A percentile compares a stretch with the other conserved stretches of the same genome.
phyloP scores from a whole-genome alignment of 2,888 invertebrate species.

The Thelaira solivaga region DNA sequence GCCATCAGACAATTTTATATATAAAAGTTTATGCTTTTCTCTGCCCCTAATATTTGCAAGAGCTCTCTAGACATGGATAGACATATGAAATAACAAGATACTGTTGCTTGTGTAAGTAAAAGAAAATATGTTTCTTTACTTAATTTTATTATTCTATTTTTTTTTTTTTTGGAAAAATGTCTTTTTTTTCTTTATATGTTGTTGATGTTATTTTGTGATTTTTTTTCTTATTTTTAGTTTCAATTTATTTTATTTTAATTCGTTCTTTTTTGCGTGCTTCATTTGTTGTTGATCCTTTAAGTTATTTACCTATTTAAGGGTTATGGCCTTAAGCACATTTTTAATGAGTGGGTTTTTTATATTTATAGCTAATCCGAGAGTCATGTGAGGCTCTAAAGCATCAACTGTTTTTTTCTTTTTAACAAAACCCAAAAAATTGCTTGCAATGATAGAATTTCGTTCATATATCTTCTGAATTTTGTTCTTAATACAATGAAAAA shows the following conservation, averaged over 20 bases:
- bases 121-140: not conserved
- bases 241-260: conserved; percentile 12
- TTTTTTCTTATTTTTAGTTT: conserved; percentile 64
- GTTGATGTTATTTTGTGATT: conserved; percentile 62
- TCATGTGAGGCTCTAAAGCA: no score
- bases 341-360: not conserved
- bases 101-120: conserved; percentile 40
- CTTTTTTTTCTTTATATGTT: conserved; percentile 34
- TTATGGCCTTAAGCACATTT: conserved; percentile 46
- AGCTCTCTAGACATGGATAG: not conserved
- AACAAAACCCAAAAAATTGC: no score
- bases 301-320: conserved; percentile 68
- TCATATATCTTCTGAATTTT: no score
- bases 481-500: no score
- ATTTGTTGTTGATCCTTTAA: conserved; percentile 71
- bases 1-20: conserved; percentile 8
- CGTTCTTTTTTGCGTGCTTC: conserved; percentile 65
- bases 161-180: conserved; percentile 46
- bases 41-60: not conserved
- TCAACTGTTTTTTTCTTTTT: no score
- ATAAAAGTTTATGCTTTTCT: not conserved
- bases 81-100: conserved; percentile 18
- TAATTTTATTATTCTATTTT: not conserved
- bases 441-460: no score
- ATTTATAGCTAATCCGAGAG: no score